Conservation (phyloP, 2,888 invertebrate genomes). For the Catocala fraxini region DNA sequence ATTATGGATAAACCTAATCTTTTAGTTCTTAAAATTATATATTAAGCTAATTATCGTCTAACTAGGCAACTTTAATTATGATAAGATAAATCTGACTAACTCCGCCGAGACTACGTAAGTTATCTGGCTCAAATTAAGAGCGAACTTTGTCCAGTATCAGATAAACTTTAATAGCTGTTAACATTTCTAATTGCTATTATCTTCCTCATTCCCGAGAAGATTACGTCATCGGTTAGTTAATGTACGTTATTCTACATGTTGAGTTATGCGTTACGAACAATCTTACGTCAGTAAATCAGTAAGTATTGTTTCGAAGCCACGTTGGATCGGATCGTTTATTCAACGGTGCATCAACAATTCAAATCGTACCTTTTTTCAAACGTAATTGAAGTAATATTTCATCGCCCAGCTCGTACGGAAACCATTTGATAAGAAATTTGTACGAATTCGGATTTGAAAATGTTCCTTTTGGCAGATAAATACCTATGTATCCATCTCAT, state of each 20-base stretch:
- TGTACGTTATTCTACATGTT: conserved; percentile 29
- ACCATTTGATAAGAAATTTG: conserved; percentile 15
- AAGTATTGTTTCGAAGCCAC: conserved; percentile 36
- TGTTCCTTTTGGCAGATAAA: conserved; percentile 7
- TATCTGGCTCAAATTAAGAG: conserved; percentile 15
- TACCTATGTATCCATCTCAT: too few species aligned
- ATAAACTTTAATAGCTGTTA: conserved; percentile 21
- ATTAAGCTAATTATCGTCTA: not conserved
- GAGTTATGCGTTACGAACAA: conserved; percentile 33
- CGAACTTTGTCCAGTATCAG: conserved; percentile 17
- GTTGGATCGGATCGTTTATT: conserved; percentile 49
- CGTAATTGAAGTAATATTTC: conserved; percentile 42
- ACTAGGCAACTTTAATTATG: conserved; percentile 12
- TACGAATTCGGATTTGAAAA: conserved; percentile 9
- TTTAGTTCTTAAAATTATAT: too few species aligned
- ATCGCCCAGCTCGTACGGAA: conserved; percentile 20
- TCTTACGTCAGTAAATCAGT: conserved; percentile 26
- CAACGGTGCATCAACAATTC: conserved; percentile 55
- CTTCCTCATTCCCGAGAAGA: conserved; percentile 31
- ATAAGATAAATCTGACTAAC: conserved; percentile 15
- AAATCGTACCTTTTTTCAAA: conserved; percentile 42
- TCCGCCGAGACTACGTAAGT: conserved; percentile 5
- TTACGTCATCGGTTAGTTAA: conserved; percentile 31
- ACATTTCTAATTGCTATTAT: conserved; percentile 29
- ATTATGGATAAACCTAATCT: too few species aligned